Base-by-base conservation (phyloP, 2,113 vertebrate species). In the Sinocyclocheilus grahami region DNA sequence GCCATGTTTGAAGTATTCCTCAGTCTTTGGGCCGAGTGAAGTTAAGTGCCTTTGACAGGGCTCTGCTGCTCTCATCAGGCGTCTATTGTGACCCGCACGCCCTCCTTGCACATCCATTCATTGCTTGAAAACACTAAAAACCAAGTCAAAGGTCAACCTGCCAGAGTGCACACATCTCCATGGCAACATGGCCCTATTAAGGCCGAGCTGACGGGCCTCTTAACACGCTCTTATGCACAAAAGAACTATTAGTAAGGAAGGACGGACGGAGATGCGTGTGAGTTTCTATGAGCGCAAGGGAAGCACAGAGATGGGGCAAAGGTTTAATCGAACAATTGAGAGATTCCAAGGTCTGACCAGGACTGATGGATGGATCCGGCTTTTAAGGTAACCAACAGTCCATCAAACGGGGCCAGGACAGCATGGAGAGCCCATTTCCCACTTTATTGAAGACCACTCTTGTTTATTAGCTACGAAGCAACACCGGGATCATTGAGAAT, bases 171-270 rank as follows among this genome's bases (percentile, higher is more conserved):
- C 88, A 30, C 89, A 93, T 95, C 93, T 87, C 95, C 89, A 93
- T 94, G 93, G 92, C 78, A 92, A 95, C 92, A 16, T 88, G 89
- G 93, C 91, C 80, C 94, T 93, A 94, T 94, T 95, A 94, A 93
- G 94, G 92, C 93, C 92, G 93, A 93, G 90, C 94, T 95, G 93
- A 92, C 93, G 94, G 94, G 94, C 92, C 95, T 94, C 94, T 96
- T 95, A 95, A 95, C 94, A 93, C 93, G 91, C 92, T 92, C 94
- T 93, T 90, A 89, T 91, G 92, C 92, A 96, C 95, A 96, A 96
- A 95, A 94, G 94, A 94, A 93, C 94, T 95, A 94, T 95, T 95
- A 95, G 95, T 90, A 93, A 93, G 93, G 93, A 92, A 87, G 92
- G 92, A 92, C 86, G 89, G 88, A 88, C 89, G 89, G 89, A 92